These are phyloP conservation scores for Lasioglossum baleicum DNA, from an alignment of 1,140 invertebrate species.

Conservation along the genomic window DNA sequence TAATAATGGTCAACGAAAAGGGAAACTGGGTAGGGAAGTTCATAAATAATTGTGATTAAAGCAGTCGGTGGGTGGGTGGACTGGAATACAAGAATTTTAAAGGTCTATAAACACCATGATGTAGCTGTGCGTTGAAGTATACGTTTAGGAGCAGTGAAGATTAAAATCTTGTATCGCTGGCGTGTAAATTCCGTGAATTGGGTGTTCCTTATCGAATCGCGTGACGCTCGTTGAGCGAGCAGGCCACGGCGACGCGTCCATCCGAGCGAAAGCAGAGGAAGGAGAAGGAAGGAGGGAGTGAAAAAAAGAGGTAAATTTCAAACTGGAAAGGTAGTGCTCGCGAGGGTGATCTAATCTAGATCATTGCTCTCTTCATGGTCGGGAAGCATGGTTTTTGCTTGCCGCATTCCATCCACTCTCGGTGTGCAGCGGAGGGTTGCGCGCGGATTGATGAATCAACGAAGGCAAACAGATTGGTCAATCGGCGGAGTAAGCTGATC, in stretches of 20 bases:
- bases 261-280: not conserved
- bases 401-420: too few relatives aligned
- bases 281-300: not conserved
- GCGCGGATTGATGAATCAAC: slow-evolving; percentile 22
- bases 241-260: too few relatives aligned
- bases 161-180: not conserved
- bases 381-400: not conserved
- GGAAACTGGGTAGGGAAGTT: too few relatives aligned
- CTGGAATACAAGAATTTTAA: too few relatives aligned
- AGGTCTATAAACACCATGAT: too few relatives aligned
- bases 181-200: not conserved
- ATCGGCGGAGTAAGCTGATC: slow-evolving; percentile 26
- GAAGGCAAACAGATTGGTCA: slow-evolving; percentile 15
- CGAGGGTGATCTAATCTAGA: not conserved
- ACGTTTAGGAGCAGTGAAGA: not conserved
- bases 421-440: too few relatives aligned
- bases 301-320: not conserved
- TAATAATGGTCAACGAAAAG: too few relatives aligned
- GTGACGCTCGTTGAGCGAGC: not conserved
- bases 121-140: too few relatives aligned
- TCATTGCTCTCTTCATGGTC: not conserved
- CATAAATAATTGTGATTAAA: too few relatives aligned
- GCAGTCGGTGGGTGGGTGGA: too few relatives aligned
- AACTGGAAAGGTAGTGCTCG: too few relatives aligned
- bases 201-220: not conserved